These are phyloP conservation scores for Pteruthius melanotis DNA, from an alignment of 2,113 vertebrate species.

Conservation along the genomic window DNA sequence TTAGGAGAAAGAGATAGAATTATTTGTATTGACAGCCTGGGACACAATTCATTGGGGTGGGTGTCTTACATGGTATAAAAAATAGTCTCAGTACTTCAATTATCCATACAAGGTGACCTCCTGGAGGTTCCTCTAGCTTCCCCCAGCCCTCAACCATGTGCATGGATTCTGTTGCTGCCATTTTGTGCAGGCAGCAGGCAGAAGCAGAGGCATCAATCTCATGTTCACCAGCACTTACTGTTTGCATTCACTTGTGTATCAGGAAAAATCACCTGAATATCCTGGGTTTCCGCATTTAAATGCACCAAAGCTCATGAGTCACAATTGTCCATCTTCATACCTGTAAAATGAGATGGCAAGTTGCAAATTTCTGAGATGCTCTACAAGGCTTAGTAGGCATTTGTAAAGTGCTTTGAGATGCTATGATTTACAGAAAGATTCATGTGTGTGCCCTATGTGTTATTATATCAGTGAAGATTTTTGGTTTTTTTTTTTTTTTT, in stretches of 20 bases:
- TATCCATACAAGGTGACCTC: fast-evolving
- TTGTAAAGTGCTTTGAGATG: not conserved
- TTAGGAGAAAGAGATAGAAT: not conserved
- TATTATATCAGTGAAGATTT: not conserved
- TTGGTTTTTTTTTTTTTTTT: not conserved
- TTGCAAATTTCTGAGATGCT: not conserved
- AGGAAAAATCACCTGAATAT: not conserved
- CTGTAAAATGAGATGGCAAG: not conserved
- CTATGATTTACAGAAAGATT: not conserved
- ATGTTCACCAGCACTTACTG: not conserved
- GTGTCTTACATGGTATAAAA: not conserved
- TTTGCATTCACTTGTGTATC: not conserved
- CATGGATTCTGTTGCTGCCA: not conserved
- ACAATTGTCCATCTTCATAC: not conserved
- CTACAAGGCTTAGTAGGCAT: not conserved
- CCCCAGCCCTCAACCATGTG: not conserved
- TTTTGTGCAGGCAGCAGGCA: not conserved
- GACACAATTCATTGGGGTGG: not conserved
- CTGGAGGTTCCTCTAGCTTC: not conserved
- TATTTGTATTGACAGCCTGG: not conserved
- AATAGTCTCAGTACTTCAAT: not conserved
- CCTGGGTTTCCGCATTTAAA: not conserved
- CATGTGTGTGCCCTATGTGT: not conserved
- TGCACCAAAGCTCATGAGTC: not conserved
- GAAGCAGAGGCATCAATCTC: not conserved